Evolutionary conservation across 2,113 vertebrate genomes (phyloP), one percentile per base, ranked within the genome.

Genomic region (Sialia sialis): DNA sequence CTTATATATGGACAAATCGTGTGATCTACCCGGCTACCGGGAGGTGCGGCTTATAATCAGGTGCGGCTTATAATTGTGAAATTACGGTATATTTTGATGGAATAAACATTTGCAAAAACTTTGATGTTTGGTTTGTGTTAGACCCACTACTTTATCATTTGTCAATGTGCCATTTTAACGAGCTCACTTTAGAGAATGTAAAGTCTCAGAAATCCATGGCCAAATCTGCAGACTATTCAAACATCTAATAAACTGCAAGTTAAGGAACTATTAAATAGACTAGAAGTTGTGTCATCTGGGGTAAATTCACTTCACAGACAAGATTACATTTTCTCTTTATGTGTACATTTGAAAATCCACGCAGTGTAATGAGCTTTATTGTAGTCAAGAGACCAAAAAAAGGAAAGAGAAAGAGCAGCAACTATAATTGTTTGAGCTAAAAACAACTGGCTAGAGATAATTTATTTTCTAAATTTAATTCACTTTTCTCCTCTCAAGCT

Each of bases 381-480:
- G 38, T 51, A 82, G 77, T 49, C n/a, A 75, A 79, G 86, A 82
- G 62, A 84, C 22, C 9, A 76, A 82, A 67, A 67, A 72, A 76
- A 29, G 48, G 85, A 49, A 2, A 81, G 17, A 81, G 60, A 84
- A 83, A 66, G 74, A 93, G 16, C 38, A 83, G 51, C 34, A 85
- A 51, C 54, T 67, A 29, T 68, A 62, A 66, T 72, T 70, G 39
- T 48, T 70, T 72, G 30, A 63, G 11, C 29, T 51, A 64, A 86
- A 76, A 96, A 79, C 43, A 73, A 89, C 66, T 91, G 86, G 10
- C 54, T 82, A 49, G 49, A 69, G 32, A 73, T 34, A 72, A 78
- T 43, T 79, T 56, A 76, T 82, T 90, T 64, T 19, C 34, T 46
- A 83, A 68, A 83, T 89, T 94, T 66, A 92, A 90, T 92, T 90